Conservation (phyloP, 1,140 invertebrate species). For the Zeugodacus cucurbitae region DNA sequence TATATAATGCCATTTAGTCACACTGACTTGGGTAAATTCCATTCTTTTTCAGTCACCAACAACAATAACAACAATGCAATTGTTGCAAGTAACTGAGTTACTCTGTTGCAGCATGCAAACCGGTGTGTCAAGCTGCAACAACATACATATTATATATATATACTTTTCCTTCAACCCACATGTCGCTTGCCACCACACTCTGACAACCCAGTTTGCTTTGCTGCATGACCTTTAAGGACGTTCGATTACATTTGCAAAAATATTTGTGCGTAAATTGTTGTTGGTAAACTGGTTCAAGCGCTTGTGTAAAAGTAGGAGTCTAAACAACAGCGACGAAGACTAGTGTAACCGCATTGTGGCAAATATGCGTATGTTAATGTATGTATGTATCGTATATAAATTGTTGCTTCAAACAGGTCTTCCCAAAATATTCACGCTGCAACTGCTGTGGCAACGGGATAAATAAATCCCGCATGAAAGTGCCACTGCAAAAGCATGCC, state of each 20-base stretch:
- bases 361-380: background rate
- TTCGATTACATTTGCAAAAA: constrained; percentile 18
- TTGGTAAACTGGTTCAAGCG: background rate
- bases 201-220: background rate
- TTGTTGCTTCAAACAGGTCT: background rate
- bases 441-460: background rate
- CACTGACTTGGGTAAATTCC: background rate
- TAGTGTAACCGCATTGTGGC: background rate
- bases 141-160: background rate
- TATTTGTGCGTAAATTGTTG: constrained; percentile 2
- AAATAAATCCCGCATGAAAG: background rate
- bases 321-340: background rate
- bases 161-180: background rate
- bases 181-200: background rate
- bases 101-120: background rate
- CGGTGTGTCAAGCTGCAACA: background rate
- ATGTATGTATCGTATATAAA: background rate
- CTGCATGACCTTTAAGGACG: constrained; percentile 36
- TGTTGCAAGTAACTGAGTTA: background rate
- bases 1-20: background rate
- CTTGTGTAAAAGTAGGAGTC: background rate
- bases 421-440: background rate
- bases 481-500: background rate
- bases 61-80: background rate
- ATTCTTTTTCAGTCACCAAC: background rate